Percentiles rank a stretch among this genome's conserved stretches.
Evolutionary conservation across 2,113 vertebrate genomes (phyloP).

Genomic region (Panurus biarmicus): DNA sequence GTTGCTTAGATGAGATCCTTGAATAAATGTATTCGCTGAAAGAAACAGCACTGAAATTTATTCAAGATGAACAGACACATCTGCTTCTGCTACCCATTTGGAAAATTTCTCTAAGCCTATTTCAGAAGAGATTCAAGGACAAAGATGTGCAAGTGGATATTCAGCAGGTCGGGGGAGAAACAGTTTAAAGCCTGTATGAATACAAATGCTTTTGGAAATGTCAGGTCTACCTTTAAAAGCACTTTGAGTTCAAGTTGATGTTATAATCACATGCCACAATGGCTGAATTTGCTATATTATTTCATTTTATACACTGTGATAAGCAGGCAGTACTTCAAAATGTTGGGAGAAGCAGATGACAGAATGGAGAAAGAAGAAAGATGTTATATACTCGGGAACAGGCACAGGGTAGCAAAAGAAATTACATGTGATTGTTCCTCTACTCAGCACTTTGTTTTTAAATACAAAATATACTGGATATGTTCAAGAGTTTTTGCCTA

Average conservation of each 20-base stretch:
- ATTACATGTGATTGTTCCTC: neutral
- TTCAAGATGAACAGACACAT: neutral
- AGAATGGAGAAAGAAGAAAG: neutral
- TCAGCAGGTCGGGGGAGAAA: neutral
- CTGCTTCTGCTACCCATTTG: neutral
- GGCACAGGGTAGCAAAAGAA: neutral
- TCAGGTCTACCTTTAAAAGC: neutral
- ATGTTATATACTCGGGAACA: neutral
- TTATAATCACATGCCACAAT: neutral
- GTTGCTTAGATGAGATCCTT: neutral
- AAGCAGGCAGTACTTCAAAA: neutral
- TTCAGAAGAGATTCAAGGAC: neutral
- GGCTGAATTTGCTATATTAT: neutral
- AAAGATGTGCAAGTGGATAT: neutral
- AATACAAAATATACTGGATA: neutral
- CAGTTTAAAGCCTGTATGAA: neutral
- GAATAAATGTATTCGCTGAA: neutral
- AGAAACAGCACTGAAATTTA: rapidly evolving
- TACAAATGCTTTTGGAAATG: neutral
- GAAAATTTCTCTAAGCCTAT: neutral
- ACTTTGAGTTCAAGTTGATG: neutral
- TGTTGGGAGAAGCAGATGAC: neutral
- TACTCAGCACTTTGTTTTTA: neutral
- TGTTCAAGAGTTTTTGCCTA: neutral
- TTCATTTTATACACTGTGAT: neutral